These are phyloP conservation scores for Chinchilla lanigera DNA, from an alignment of 2,113 vertebrate species.

Conservation along the genomic window DNA sequence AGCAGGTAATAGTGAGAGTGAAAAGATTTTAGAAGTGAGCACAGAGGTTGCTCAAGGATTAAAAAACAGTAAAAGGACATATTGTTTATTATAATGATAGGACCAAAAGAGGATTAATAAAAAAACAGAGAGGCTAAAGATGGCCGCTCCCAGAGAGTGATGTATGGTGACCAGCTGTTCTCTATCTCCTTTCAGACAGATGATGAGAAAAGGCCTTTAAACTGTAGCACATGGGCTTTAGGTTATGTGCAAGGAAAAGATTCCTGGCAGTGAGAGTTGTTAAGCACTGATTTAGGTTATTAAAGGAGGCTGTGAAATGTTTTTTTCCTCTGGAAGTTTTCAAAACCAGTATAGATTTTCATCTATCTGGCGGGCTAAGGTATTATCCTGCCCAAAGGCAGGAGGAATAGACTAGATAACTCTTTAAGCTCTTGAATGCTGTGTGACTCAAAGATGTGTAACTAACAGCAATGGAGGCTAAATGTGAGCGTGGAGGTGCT, in stretches of 20 bases:
- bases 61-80: conserved; percentile 34
- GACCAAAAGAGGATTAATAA: background rate
- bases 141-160: background rate
- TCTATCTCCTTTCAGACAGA: conserved; percentile 44
- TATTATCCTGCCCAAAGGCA: conserved; percentile 71
- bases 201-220: conserved; percentile 49
- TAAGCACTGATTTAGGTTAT: conserved; percentile 77
- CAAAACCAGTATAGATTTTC: conserved; percentile 75
- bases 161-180: conserved; percentile 59
- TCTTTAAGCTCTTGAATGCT: conserved; percentile 45
- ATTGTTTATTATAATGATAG: conserved; percentile 49
- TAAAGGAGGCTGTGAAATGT: conserved; percentile 68
- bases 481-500: background rate
- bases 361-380: conserved; percentile 68
- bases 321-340: conserved; percentile 70
- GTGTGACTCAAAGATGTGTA: conserved; percentile 51
- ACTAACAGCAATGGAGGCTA: conserved; percentile 36
- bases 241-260: conserved; percentile 55
- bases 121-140: background rate
- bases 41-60: background rate
- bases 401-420: conserved; percentile 65
- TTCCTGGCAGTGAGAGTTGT: conserved; percentile 52
- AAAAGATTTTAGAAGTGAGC: conserved; percentile 15
- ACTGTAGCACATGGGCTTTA: conserved; percentile 25
- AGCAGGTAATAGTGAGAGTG: background rate